Percentiles rank a stretch among this genome's conserved stretches.
Evolutionary conservation across 2,113 vertebrate genomes (phyloP).

Genomic region (Pelmatolapia mariae): DNA sequence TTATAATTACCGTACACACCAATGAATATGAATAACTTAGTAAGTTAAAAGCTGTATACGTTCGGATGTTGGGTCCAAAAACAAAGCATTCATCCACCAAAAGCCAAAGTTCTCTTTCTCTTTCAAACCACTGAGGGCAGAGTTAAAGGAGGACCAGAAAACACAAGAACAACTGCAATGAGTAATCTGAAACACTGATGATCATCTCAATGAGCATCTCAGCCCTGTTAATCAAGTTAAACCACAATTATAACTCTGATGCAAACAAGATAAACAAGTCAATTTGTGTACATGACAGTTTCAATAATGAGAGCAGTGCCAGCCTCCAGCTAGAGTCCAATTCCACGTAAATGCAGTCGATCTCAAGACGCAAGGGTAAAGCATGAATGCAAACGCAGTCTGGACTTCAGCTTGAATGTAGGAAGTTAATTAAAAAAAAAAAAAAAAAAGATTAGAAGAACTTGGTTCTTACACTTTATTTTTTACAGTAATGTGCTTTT

Average conservation of each 20-base stretch:
- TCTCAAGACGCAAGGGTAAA: not conserved
- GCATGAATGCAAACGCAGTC: not conserved
- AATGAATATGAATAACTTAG: not conserved
- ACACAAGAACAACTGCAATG: not conserved
- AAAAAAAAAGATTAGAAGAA: not conserved
- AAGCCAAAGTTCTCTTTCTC: not conserved
- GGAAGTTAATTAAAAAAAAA: not conserved
- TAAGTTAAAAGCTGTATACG: not conserved
- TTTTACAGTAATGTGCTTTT: not conserved
- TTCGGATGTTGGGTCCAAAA: not conserved
- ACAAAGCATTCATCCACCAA: not conserved
- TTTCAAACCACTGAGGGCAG: not conserved
- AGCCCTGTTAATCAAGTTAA: conserved; percentile 11
- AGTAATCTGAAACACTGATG: not conserved
- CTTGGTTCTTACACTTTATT: not conserved
- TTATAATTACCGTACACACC: not conserved
- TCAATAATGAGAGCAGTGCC: not conserved
- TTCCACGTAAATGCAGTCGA: not conserved
- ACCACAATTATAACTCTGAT: conserved; percentile 10
- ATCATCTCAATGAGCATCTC: not conserved
- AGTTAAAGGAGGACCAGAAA: not conserved
- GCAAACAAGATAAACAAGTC: conserved; percentile 29
- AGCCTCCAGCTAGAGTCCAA: not conserved
- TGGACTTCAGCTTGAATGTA: not conserved
- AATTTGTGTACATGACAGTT: conserved; percentile 17